Evolutionary conservation across 2,888 invertebrate species (phyloP).

Genomic region (Boloria selene): DNA sequence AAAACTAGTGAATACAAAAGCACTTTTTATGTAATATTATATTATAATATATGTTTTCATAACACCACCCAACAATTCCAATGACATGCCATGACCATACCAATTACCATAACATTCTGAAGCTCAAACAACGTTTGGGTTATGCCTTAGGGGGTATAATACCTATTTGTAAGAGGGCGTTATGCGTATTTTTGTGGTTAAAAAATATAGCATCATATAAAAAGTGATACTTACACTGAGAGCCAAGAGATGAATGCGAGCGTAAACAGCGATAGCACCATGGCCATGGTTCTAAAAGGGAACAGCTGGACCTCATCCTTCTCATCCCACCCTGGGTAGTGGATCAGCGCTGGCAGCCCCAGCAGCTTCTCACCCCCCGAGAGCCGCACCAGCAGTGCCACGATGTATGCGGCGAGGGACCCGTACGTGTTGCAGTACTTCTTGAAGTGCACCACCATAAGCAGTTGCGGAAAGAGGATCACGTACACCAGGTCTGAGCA

Average conservation of each 20-base stretch:
- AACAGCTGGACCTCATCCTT: slow-evolving; percentile 93
- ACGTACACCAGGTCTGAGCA: slow-evolving; percentile 99
- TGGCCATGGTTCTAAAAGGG: slow-evolving; percentile 97
- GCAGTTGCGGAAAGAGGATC: slow-evolving; percentile 98
- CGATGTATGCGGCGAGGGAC: slow-evolving; percentile 93
- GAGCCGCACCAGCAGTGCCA: slow-evolving; percentile 91
- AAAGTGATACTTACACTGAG: slow-evolving; percentile 83
- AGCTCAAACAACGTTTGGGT: too few relatives aligned
- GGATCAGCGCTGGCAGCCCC: slow-evolving; percentile 90
- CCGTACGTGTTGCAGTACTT: slow-evolving; percentile 98
- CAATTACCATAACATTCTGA: too few relatives aligned
- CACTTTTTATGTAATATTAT: too few relatives aligned
- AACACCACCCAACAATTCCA: too few relatives aligned
- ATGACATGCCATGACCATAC: too few relatives aligned
- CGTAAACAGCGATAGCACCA: slow-evolving; percentile 92
- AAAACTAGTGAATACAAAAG: too few relatives aligned
- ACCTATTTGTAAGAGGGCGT: too few relatives aligned
- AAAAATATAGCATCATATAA: too few relatives aligned
- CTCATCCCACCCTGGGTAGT: slow-evolving; percentile 92
- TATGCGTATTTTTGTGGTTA: too few relatives aligned
- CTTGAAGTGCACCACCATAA: slow-evolving; percentile 98
- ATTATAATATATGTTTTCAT: too few relatives aligned
- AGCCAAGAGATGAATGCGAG: slow-evolving; percentile 91
- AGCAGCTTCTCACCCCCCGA: slow-evolving; percentile 93
- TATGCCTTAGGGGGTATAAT: too few relatives aligned